Conservation (phyloP, 2,797 vertebrate genomes). For the Ptychadena robeensis region DNA sequence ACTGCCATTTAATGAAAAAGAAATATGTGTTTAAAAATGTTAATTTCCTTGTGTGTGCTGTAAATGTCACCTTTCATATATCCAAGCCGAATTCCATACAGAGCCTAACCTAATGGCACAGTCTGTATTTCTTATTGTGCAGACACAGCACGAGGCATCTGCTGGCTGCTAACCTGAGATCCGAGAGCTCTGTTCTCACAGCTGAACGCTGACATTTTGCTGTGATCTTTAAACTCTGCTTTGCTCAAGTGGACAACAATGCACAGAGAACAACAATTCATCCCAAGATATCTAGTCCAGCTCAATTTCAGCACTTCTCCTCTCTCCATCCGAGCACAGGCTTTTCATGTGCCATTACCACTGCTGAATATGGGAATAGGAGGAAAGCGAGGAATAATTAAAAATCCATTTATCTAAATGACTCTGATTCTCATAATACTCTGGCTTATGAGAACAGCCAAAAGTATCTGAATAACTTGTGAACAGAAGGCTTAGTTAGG, state of each 20-base stretch:
- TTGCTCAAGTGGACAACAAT: constrained; percentile 52
- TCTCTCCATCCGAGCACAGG: background rate
- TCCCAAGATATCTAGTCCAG: constrained; percentile 27
- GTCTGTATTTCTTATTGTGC: constrained; percentile 38
- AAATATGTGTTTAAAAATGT: too few relatives aligned
- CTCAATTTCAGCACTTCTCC: constrained; percentile 25
- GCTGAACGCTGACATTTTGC: constrained; percentile 52
- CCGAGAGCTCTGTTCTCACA: constrained; percentile 35
- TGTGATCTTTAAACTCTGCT: constrained; percentile 55
- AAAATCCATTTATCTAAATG: constrained; percentile 1
- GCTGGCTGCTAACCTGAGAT: constrained; percentile 41
- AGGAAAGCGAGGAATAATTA: background rate
- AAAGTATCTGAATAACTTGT: background rate
- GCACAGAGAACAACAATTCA: constrained; percentile 44
- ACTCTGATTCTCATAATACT: background rate
- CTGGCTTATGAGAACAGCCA: background rate
- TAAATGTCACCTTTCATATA: background rate
- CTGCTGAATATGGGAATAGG: background rate
- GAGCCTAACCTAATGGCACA: constrained; percentile 8
- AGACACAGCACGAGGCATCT: constrained; percentile 45
- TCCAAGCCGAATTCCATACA: background rate
- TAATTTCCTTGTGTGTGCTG: background rate
- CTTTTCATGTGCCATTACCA: background rate
- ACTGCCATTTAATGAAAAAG: background rate
- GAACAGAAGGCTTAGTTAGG: background rate